A percentile compares a stretch with the other conserved stretches of the same genome.
Evolutionary conservation across 2,113 vertebrate species (phyloP).

Genomic region (Rhagologus leucostigma): DNA sequence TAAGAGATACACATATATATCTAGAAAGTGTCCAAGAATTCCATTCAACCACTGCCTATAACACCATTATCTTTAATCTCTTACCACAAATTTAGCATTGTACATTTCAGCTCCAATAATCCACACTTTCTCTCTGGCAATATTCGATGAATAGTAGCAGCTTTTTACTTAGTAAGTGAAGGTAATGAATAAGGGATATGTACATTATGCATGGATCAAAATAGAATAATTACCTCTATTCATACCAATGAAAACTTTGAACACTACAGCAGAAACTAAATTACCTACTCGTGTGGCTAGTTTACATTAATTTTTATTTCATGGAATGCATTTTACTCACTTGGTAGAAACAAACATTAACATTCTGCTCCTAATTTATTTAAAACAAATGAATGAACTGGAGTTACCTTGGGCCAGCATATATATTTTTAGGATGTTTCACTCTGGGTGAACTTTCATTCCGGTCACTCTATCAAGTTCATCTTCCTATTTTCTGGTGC

Average conservation of each 20-base stretch:
- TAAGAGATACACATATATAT: rapidly evolving
- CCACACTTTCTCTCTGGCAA: not conserved
- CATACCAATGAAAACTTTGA: not conserved
- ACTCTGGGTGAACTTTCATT: not conserved
- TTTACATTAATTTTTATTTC: not conserved
- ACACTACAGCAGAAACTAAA: not conserved
- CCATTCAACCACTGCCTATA: not conserved
- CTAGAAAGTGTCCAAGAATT: not conserved
- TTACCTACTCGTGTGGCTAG: not conserved
- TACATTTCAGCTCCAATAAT: constrained; percentile 31
- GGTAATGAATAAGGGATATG: not conserved
- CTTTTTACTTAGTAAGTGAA: not conserved
- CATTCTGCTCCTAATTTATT: not conserved
- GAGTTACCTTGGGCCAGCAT: not conserved
- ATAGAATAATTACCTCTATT: not conserved
- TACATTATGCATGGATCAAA: not conserved
- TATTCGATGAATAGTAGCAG: not conserved
- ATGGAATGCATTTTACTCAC: not conserved
- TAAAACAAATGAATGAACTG: not conserved
- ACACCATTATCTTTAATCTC: not conserved
- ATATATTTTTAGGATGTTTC: not conserved
- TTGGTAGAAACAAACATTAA: not conserved
- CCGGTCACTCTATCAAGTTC: not conserved
- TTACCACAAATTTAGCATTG: constrained; percentile 25
- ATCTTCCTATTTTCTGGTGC: not conserved